Conservation (phyloP, 2,888 invertebrate species). For the Acleris cristana region DNA sequence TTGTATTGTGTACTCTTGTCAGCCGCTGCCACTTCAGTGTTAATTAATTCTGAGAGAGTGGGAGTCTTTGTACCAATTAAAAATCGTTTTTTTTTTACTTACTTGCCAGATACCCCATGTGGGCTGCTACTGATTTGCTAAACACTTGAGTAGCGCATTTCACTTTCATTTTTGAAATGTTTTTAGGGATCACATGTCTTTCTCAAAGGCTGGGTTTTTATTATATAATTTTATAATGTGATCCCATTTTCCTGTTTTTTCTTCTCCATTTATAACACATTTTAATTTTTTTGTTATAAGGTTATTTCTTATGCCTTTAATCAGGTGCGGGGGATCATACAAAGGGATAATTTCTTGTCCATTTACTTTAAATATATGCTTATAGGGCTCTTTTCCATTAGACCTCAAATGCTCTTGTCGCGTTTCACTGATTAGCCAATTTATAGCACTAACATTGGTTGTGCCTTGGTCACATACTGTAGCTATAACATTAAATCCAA, state of each 20-base stretch:
- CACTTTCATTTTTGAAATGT: conserved; percentile 27
- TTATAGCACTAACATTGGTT: conserved; percentile 33
- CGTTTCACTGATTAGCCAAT: conserved; percentile 28
- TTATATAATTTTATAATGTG: conserved; percentile 27
- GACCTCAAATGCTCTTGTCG: conserved; percentile 7
- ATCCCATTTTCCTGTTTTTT: conserved; percentile 33
- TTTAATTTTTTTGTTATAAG: neutral
- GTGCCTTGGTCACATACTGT: conserved; percentile 34
- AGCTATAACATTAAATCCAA: conserved; percentile 11
- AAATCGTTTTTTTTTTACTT: neutral
- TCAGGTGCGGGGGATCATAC: conserved; percentile 34
- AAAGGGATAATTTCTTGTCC: conserved; percentile 27
- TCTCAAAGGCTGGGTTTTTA: conserved; percentile 26
- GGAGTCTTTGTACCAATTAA: neutral
- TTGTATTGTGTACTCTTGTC: neutral
- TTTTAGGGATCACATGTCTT: conserved; percentile 18
- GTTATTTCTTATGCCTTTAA: conserved; percentile 21
- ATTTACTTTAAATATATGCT: conserved; percentile 22
- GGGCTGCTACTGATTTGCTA: conserved; percentile 21
- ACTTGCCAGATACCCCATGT: conserved; percentile 35
- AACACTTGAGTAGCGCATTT: conserved; percentile 29
- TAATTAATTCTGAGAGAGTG: neutral
- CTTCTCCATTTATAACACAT: conserved; percentile 1
- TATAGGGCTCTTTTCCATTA: neutral
- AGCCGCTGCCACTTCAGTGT: too few relatives aligned